Evolutionary conservation across 2,797 vertebrate species (phyloP), one percentile per base, ranked within the genome.

Genomic region (Coluber constrictor): DNA sequence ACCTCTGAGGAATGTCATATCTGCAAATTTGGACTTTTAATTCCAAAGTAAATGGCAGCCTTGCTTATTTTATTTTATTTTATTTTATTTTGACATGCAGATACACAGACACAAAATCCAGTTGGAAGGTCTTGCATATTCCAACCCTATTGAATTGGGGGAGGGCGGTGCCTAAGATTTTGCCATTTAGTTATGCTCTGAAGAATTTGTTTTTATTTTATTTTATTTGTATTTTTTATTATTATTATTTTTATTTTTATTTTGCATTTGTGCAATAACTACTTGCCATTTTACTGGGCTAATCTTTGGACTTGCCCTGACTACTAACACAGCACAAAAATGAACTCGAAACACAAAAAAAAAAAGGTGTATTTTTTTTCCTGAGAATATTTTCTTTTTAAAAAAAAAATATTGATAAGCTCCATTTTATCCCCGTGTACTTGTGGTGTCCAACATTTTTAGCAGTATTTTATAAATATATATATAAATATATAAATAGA

Each of bases 181-280:
- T 91, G 51, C 63, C 13, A 8, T 51, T 9, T 32, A 87, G n/a
- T 43, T 12, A 15, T 29, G 66, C 87, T 56, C 92, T 95, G 96
- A 96, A 95, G 97, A 97, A 96, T 95, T 97, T 96, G 97, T 96
- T 96, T 95, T 96, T 25, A 47, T 79, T 90, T 90, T 47, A 51
- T 55, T 89, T 87, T 86, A 3, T 66, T 63, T 89, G 59, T 88
- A 55, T 88, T 79, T 88, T n/a, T 89, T 63, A 12, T 63, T 63
- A n/a, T n/a, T 37, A 29, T 63, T 63, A 63, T 63, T 61, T 16
- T 55, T 86, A 47, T 86, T 47, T 88, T 23, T 88, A 37, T 37
- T 88, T 97, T 97, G 97, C 97, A 96, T 98, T 97, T 97, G 98
- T 98, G 98, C 98, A 98, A 98, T 98, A 98, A 98, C 97, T 98